A percentile compares a stretch with the other conserved stretches of the same genome.
Evolutionary conservation across 2,113 vertebrate genomes (phyloP).

Genomic region (Seriola quinqueradiata): DNA sequence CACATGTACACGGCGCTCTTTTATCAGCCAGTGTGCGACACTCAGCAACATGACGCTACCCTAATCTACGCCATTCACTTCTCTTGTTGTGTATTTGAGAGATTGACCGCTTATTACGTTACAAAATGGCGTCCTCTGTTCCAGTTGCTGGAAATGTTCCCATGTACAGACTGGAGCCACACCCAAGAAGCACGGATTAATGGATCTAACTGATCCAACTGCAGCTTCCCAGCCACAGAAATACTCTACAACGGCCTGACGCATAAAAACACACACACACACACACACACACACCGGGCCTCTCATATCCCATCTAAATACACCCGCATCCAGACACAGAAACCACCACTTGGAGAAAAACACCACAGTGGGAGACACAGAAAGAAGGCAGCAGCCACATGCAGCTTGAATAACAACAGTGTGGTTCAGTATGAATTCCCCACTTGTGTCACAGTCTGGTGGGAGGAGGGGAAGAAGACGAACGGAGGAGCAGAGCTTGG

Average conservation of each 20-base stretch:
- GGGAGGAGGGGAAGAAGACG: not conserved
- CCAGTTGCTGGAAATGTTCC: conserved; percentile 26
- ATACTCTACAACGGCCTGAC: conserved; percentile 13
- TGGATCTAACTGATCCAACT: conserved; percentile 34
- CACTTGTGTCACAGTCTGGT: conserved; percentile 38
- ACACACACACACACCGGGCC: conserved; percentile 14
- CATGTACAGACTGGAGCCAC: conserved; percentile 37
- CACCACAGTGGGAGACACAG: conserved; percentile 35
- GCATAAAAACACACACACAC: conserved; percentile 5
- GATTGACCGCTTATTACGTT: conserved; percentile 26
- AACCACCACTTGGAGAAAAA: conserved; percentile 24
- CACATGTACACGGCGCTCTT: not conserved
- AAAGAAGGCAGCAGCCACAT: conserved; percentile 30
- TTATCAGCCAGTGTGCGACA: not conserved
- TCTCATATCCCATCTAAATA: not conserved
- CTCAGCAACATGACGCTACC: not conserved
- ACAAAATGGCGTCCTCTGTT: conserved; percentile 49
- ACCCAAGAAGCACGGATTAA: conserved; percentile 28
- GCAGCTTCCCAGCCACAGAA: conserved; percentile 35
- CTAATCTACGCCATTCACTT: not conserved
- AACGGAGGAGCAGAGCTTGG: conserved; percentile 39
- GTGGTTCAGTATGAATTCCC: conserved; percentile 47
- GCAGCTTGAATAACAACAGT: conserved; percentile 29
- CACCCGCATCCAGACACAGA: not conserved
- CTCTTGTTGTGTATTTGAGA: not conserved